phyloP scores from a whole-genome alignment of 2,797 vertebrate species.

The Alcedo quadribrachys region DNA sequence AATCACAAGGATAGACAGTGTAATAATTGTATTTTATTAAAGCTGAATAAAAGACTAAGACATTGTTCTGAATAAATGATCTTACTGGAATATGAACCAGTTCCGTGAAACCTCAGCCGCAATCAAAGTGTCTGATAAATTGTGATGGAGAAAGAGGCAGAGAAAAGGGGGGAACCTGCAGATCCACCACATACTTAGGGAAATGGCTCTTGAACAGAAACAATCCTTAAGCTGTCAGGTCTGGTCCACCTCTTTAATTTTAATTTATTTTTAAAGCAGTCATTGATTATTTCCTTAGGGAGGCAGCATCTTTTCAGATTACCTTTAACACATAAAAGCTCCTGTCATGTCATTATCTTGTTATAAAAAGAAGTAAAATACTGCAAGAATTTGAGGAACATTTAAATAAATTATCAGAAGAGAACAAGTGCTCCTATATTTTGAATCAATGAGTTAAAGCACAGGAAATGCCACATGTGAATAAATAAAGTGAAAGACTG shows the following conservation, averaged over 20 bases:
- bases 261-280: not conserved
- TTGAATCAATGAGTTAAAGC: not conserved
- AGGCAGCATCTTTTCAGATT: not conserved
- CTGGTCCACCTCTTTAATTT: not conserved
- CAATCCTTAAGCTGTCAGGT: not conserved
- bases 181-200: not conserved
- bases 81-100: not conserved
- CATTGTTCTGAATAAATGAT: constrained; percentile 22
- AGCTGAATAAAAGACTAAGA: constrained; percentile 22
- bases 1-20: constrained; percentile 17
- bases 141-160: not conserved
- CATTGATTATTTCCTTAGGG: not conserved
- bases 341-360: not conserved
- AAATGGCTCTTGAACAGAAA: not conserved
- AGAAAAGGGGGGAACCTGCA: not conserved
- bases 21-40: constrained; percentile 49
- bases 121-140: not conserved
- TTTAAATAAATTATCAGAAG: not conserved
- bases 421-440: not conserved
- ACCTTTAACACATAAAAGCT: not conserved
- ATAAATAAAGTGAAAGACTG: not conserved
- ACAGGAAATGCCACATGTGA: not conserved
- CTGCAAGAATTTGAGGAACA: not conserved
- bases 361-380: not conserved
- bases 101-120: not conserved